A percentile compares a stretch with the other conserved stretches of the same genome.
These are phyloP conservation scores for Ceyx margarethae DNA, from an alignment of 2,113 vertebrate genomes.

Conservation along the genomic window DNA sequence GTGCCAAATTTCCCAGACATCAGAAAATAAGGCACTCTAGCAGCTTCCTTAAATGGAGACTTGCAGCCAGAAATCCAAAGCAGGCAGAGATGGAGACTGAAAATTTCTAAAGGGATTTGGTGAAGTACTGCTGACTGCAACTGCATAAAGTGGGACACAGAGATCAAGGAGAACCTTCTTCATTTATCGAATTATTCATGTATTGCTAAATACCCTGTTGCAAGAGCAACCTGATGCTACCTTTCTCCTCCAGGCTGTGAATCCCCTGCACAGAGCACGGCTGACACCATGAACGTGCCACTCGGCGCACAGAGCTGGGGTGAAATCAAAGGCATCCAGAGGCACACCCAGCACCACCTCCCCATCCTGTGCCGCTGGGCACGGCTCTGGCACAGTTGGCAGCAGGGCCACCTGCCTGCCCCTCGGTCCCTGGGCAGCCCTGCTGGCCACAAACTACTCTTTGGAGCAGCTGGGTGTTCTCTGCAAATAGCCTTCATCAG, in stretches of 20 bases:
- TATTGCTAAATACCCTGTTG: neutral
- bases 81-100: neutral
- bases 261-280: neutral
- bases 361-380: rapidly evolving
- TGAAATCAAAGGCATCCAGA: neutral
- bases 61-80: neutral
- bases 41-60: neutral
- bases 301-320: rapidly evolving
- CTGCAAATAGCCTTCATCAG: neutral
- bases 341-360: neutral
- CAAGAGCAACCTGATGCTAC: neutral
- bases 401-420: rapidly evolving
- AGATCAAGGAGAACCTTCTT: neutral
- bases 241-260: neutral
- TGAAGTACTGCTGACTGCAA: neutral
- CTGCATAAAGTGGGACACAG: rapidly evolving
- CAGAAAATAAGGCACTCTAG: neutral
- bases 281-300: neutral
- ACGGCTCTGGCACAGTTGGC: rapidly evolving
- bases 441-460: rapidly evolving
- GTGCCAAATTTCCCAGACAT: neutral
- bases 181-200: rapidly evolving
- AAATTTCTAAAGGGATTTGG: neutral
- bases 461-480: neutral
- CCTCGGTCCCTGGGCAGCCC: rapidly evolving